Evolutionary conservation across 92 coral and sea anemone genomes (phyloP).

Genomic region (Meandrina meandrites): DNA sequence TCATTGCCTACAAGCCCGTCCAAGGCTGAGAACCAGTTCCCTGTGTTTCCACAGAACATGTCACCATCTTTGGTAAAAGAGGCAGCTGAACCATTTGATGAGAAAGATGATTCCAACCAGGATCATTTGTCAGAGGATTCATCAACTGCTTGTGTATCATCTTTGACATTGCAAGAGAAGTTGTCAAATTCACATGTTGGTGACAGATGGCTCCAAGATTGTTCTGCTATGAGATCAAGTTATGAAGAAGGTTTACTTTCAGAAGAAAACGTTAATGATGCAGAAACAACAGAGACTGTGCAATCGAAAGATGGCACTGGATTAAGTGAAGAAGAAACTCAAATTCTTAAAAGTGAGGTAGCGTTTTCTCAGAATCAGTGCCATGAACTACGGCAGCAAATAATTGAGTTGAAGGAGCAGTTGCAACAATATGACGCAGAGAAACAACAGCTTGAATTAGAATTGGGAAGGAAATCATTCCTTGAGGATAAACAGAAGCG

Average conservation of each 20-base stretch:
- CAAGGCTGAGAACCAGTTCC: not conserved
- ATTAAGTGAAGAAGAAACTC: not conserved
- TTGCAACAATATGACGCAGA: not conserved
- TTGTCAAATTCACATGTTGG: not conserved
- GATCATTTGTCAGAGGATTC: not conserved
- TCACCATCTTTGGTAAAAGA: not conserved
- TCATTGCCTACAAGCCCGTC: slow-evolving; percentile 2
- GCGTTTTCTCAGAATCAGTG: not conserved
- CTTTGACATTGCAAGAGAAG: not conserved
- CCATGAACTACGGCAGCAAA: not conserved
- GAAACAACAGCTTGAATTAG: not conserved
- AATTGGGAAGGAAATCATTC: not conserved
- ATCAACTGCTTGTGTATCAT: not conserved
- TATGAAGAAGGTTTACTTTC: not conserved
- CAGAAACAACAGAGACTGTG: not conserved
- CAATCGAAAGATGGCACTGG: not conserved
- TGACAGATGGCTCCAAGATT: not conserved
- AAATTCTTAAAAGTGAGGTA: not conserved
- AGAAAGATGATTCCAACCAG: not conserved
- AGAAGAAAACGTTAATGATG: not conserved
- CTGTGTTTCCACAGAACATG: not conserved
- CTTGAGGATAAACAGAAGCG: slow-evolving; percentile 6
- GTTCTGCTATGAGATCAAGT: not conserved
- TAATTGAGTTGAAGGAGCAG: not conserved
- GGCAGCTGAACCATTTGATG: not conserved